These are phyloP conservation scores for Cacoxenus indagator DNA, from an alignment of 2,888 invertebrate genomes.

Conservation along the genomic window DNA sequence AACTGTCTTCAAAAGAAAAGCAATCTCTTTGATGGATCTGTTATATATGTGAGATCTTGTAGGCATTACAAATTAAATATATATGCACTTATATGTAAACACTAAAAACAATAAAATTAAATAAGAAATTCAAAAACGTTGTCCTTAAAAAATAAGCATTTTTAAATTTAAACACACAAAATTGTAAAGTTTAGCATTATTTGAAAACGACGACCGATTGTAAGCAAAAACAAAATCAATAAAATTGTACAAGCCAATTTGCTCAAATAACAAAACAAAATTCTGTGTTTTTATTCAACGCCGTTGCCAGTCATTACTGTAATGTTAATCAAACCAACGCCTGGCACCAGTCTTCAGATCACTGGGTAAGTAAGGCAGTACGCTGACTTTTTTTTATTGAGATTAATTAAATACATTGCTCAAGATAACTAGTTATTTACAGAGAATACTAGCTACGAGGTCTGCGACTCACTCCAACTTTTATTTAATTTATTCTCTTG, in stretches of 20 bases:
- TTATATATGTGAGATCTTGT: constrained; percentile 19
- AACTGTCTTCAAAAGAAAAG: constrained; percentile 19
- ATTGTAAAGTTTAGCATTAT: constrained; percentile 44
- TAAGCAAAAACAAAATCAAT: constrained; percentile 49
- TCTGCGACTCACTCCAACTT: too few relatives aligned
- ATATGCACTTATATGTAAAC: constrained; percentile 13
- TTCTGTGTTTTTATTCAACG: constrained; percentile 20
- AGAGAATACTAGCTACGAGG: too few relatives aligned
- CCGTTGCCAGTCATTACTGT: not conserved
- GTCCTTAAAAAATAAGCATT: constrained; percentile 11
- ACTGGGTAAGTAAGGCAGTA: too few relatives aligned
- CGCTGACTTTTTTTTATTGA: too few relatives aligned
- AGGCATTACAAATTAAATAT: constrained; percentile 20
- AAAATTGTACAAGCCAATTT: constrained; percentile 69
- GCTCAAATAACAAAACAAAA: constrained; percentile 56
- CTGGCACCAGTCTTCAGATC: too few relatives aligned
- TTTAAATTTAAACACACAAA: constrained; percentile 17
- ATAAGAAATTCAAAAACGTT: constrained; percentile 20
- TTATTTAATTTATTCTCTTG: too few relatives aligned
- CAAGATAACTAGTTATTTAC: too few relatives aligned
- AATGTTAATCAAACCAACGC: too few relatives aligned
- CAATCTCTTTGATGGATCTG: constrained; percentile 62
- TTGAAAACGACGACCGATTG: constrained; percentile 26
- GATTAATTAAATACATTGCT: too few relatives aligned
- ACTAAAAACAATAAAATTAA: constrained; percentile 11